Conservation (phyloP, 2,888 invertebrate species). For the Halictus ligatus region DNA sequence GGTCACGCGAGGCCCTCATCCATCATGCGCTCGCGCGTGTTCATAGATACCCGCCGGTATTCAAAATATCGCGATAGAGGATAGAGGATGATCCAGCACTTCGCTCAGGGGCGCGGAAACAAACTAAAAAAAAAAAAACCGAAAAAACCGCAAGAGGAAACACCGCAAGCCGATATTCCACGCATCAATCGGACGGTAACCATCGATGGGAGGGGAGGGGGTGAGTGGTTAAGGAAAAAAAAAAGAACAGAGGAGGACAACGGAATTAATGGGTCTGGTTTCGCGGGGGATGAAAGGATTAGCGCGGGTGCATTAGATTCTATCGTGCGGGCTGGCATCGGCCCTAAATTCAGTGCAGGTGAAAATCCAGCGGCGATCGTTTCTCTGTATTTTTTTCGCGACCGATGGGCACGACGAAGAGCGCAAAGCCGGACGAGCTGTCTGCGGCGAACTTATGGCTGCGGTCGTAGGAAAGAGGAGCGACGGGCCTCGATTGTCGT, state of each 20-base stretch:
- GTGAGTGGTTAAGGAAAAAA: background rate
- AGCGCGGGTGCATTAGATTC: slow-evolving; percentile 54
- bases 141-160: no score
- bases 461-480: slow-evolving; percentile 18
- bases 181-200: slow-evolving; percentile 38
- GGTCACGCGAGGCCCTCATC: background rate
- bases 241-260: background rate
- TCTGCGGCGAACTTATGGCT: slow-evolving; percentile 18
- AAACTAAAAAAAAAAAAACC: background rate
- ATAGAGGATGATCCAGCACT: background rate
- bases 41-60: background rate
- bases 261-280: slow-evolving; percentile 31
- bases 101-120: background rate
- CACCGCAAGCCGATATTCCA: slow-evolving; percentile 31
- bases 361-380: background rate
- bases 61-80: slow-evolving; percentile 21
- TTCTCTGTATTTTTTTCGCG: background rate
- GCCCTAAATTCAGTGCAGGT: background rate
- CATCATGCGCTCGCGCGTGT: background rate
- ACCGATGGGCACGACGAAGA: background rate
- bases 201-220: no score
- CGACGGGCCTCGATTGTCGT: slow-evolving; percentile 25
- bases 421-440: background rate
- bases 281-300: slow-evolving; percentile 48
- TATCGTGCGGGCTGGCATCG: background rate